Evolutionary conservation across 2,888 invertebrate genomes (phyloP).

Genomic region (Synanthedon formicaeformis): DNA sequence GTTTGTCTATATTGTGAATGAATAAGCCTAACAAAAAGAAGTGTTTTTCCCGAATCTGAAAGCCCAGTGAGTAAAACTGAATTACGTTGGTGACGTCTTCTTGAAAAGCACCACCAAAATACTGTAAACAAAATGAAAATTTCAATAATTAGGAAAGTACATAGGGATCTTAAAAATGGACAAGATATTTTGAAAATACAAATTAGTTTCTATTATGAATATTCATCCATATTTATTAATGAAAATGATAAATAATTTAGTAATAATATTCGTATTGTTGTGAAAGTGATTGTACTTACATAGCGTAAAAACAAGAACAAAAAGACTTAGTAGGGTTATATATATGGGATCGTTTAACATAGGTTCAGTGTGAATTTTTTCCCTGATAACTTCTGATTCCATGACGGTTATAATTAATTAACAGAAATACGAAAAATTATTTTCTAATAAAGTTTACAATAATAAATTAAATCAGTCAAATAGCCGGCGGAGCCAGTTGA

Average conservation of each 20-base stretch:
- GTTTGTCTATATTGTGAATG: constrained; percentile 79
- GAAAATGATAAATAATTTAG: too few species aligned
- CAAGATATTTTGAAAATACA: neutral
- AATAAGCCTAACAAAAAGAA: constrained; percentile 83
- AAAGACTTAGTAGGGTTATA: constrained; percentile 57
- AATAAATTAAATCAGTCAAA: too few species aligned
- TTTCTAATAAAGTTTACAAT: too few species aligned
- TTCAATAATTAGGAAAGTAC: too few species aligned
- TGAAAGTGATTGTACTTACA: constrained; percentile 28
- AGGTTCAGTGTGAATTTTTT: constrained; percentile 58
- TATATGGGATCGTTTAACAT: constrained; percentile 57
- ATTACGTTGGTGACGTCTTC: constrained; percentile 69
- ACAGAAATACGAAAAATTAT: too few species aligned
- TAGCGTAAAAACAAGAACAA: constrained; percentile 50
- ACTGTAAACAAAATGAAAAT: constrained; percentile 49
- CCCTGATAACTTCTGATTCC: constrained; percentile 57
- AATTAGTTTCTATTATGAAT: too few species aligned
- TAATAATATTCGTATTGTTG: too few species aligned
- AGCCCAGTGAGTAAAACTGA: constrained; percentile 85
- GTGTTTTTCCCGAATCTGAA: constrained; percentile 91
- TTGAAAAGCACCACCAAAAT: constrained; percentile 72
- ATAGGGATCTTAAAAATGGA: too few species aligned
- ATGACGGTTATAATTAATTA: constrained; percentile 14
- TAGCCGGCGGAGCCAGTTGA: too few species aligned
- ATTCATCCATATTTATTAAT: too few species aligned